Conservation (phyloP, 2,888 invertebrate species). For the Ypsolopha sequella region DNA sequence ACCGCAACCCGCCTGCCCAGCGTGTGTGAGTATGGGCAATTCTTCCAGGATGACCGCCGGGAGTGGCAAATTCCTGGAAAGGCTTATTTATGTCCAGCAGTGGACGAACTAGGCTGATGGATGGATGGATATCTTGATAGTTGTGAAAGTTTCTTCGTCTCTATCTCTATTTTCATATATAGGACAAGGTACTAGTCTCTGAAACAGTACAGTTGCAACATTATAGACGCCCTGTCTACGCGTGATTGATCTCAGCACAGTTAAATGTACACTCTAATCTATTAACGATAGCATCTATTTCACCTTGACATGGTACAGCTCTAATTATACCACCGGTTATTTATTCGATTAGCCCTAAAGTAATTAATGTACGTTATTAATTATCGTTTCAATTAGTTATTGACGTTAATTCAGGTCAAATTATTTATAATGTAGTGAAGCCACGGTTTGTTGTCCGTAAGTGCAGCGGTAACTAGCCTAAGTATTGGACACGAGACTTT, state of each 20-base stretch:
- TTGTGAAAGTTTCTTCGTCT: neutral
- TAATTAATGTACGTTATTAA: slow-evolving; percentile 7
- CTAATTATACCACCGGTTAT: slow-evolving; percentile 14
- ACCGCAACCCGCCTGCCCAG: no score
- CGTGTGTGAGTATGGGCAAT: no score
- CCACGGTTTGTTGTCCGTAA: no score
- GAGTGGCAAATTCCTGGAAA: no score
- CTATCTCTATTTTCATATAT: neutral
- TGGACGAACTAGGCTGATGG: no score
- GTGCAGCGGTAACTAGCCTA: neutral
- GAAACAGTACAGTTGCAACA: neutral
- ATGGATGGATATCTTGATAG: neutral
- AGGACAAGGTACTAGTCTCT: neutral
- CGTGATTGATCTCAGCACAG: neutral
- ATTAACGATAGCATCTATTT: neutral
- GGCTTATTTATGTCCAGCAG: no score
- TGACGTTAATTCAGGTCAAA: slow-evolving; percentile 6
- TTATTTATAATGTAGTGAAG: neutral
- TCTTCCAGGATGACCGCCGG: no score
- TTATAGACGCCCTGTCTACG: neutral
- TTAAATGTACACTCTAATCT: neutral
- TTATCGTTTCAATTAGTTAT: slow-evolving; percentile 7
- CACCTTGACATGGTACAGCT: neutral
- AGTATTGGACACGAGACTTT: neutral
- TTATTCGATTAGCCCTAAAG: slow-evolving; percentile 14